Base-by-base conservation (phyloP, 1,140 invertebrate species). In the Pachypsylla venusta region DNA sequence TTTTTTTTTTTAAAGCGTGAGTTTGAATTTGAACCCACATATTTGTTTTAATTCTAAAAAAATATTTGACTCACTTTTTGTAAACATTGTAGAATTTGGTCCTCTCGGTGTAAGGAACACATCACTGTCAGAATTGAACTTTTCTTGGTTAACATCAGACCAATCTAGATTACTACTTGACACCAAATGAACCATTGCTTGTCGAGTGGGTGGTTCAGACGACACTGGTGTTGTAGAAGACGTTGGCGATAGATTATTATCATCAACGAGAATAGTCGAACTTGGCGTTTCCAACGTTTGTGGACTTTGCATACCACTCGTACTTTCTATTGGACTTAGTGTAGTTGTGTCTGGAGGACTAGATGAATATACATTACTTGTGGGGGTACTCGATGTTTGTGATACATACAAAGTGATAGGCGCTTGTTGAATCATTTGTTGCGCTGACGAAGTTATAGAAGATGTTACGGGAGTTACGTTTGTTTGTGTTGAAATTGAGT, bases 321-420 rank as follows among this genome's bases (percentile, higher is more conserved):
- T 60, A 63, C 70, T 76, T 64, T 74, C 79, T 40, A 76, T 73
- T 16, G 85, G 85, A 71, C 85, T 87, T 62, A 84, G 81, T 0
- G 85, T 89, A 0, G 85, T 89, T 0, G 85, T 89, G 65, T 88
- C 85, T 0, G 85, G 85, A 3, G 85, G 84, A 58, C 75, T 71
- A 27, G 48, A 55, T 4, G 53, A 14, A 19, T 56, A 26, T 42
- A 30, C 48, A 25, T 13, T 60, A 20, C 2, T 12, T 16, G 30
- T n/a, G 42, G 19, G 19, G 60, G 61, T 53, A 26, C 40, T 7
- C 22, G 25, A 28, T 5, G 7, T 48, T 22, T 48, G 42, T 7
- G 42, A 48, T 4, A 48, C 42, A 48, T 48, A 48, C n/a, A 48
- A 19, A 3, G 42, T 48, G 42, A 48, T 48, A 19, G 42, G 42